Evolutionary conservation across 2,797 vertebrate species (phyloP), one percentile per base, ranked within the genome.

Genomic region (Lycodopsis pacificus): DNA sequence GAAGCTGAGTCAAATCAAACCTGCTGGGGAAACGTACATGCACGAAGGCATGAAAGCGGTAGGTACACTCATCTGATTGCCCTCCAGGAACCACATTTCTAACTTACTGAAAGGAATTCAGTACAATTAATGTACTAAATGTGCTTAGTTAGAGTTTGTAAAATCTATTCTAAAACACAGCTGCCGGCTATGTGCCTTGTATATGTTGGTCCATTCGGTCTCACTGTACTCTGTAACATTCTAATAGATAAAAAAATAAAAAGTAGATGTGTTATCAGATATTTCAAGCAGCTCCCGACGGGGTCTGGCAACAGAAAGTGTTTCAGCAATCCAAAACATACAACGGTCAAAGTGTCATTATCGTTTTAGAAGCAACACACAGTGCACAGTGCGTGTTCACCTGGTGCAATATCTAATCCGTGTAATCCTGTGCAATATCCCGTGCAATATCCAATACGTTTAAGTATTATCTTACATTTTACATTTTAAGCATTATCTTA

Each of bases 11-110:
- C 66, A 75, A 42, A 97, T 98, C 65, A 87, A 6, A 54, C 97
- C 98, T 54, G 93, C 93, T 9, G 98, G 98, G 87, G 97, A 98
- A 83, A 99, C 98, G 0, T 99, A 96, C 48, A 99, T 99, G 94
- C 97, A 99, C 0, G 96, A 97, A 94, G 98, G 98, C 80, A 90
- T 99, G 76, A 96, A 91, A 77, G 91, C 94, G 73, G 98, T 99
- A 92, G 71, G 95, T 70, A 17, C 51, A 14, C 51, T 12, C 48
- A 10, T 51, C 48, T 22, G 49, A 22, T 51, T 20, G 19, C 20
- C 49, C 49, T 22, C 49, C n/a, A 25, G 49, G 49, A 22, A 13
- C 49, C 44, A 46, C 3, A 46, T 17, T 46, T 7, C 11, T 17
- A 46, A 17, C 5, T 3, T 4, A 7, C 8, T 4, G 4, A 44